Percentiles rank a stretch among this genome's conserved stretches.
These are phyloP conservation scores for Psylliodes chrysocephalus DNA, from an alignment of 2,888 invertebrate genomes.

Conservation along the genomic window DNA sequence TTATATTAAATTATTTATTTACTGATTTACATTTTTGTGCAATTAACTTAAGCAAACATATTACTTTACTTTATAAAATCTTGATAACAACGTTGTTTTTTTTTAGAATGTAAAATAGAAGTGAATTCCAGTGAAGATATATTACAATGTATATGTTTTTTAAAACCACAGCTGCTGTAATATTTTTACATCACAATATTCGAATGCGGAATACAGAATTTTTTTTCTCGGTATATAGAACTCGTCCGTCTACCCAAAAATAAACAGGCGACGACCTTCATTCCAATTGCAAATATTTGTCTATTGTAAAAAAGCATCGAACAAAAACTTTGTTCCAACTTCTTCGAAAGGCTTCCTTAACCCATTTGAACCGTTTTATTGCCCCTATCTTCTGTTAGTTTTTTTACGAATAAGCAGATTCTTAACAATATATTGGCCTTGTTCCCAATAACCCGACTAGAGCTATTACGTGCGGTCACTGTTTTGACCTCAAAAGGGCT, in stretches of 20 bases:
- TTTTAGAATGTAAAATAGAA: too few species aligned
- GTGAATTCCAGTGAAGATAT: too few species aligned
- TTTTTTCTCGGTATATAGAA: neutral
- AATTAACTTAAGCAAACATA: too few species aligned
- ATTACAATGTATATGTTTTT: too few species aligned
- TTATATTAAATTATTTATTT: too few species aligned
- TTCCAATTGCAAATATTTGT: slow-evolving; percentile 34
- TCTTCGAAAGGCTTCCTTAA: slow-evolving; percentile 45
- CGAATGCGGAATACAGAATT: too few species aligned
- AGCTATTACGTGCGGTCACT: slow-evolving; percentile 53
- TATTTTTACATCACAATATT: too few species aligned
- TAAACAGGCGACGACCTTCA: slow-evolving; percentile 19
- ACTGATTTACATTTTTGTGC: too few species aligned
- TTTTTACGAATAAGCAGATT: slow-evolving; percentile 38
- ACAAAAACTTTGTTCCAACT: slow-evolving; percentile 46
- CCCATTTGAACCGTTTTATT: slow-evolving; percentile 50
- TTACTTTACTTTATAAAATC: too few species aligned
- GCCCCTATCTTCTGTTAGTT: slow-evolving; percentile 45
- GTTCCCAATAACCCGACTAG: slow-evolving; percentile 37
- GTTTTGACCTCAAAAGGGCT: slow-evolving; percentile 32
- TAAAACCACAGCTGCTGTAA: too few species aligned
- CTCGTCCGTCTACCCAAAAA: slow-evolving; percentile 4
- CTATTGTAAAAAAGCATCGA: slow-evolving; percentile 37
- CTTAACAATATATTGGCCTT: slow-evolving; percentile 53
- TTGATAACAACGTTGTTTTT: too few species aligned